Evolutionary conservation across 2,888 invertebrate species (phyloP), one percentile per base, ranked within the genome.

Genomic region (Carterocephalus palaemon): DNA sequence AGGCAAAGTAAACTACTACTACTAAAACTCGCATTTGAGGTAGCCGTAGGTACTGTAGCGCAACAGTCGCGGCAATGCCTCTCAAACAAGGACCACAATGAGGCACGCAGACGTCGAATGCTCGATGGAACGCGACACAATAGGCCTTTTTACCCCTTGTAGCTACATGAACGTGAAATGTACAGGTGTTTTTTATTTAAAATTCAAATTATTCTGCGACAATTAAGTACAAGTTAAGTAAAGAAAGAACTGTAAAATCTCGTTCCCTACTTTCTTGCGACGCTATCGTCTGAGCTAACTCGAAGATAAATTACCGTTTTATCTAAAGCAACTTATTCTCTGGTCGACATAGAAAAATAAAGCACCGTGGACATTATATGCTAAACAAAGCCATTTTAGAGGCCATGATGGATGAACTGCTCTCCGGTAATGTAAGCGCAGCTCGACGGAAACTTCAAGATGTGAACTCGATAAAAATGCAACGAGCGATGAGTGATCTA

Each of bases 291-390:
- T 12, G 13, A n/a, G 13, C 34, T 60, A 53, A 46, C 34, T 37
- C 39, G 45, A 54, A 52, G 58, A 53, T 47, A 46, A 48, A 50
- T 50, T 26, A 43, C 46, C 37, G 28, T 50, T 32, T 51, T 52
- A 57, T 47, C 51, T 52, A 48, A 41, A 46, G 10, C 47, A 43
- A 49, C 51, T 41, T 49, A 53, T 53, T 60, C 48, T 10, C 28
- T 20, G 13, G 28, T 33, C 28, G 20, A 10, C 15, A 50, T 50
- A 39, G 13, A 17, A 38, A 37, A 22, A 42, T 32, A 42, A 31
- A 43, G 43, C 26, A 17, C 34, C 12, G 38, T 39, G 33, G 47
- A 39, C 38, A 39, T 34, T 39, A 5, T 39, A 39, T 33, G 23
- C 29, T 34, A 48, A 43, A 43, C 43, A 48, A 43, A 48, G 43